Evolutionary conservation across 2,797 vertebrate genomes (phyloP), one percentile per base, ranked within the genome.

Genomic region (Tamandua tetradactyla): DNA sequence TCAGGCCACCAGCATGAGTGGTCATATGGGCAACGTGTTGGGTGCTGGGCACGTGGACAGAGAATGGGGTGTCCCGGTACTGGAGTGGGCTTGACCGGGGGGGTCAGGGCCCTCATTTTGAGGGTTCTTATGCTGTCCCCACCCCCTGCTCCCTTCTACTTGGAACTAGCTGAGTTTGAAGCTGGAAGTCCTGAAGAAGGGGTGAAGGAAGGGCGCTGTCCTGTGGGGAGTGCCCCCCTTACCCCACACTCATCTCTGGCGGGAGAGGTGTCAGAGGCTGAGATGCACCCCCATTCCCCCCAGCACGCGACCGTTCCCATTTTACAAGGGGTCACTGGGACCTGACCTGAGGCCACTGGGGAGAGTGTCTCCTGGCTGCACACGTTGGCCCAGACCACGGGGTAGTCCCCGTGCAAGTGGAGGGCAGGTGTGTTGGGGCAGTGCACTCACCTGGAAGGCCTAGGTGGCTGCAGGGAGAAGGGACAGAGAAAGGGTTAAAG

Each of bases 401-500:
- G 23, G 5, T 0, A 9, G 32, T 7, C 42, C 1, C 44, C 0
- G 11, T 32, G 44, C 22, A 23, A 23, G 44, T 27, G 66, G 18
- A 6, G 1, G 61, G 25, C n/a, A 2, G 66, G 85, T 90, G 87
- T 91, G 92, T n/a, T n/a, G 93, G 72, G 80, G 94, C 95, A 90
- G 97, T 17, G 37, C 78, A 83, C 37, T 82, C 5, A 8, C 5
- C 30, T 13, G 74, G 78, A 2, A 2, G 0, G 62, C 5, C 0
- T 0, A 1, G 35, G 47, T 1, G 0, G 20, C 22, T 0, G 64
- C 12, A 61, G 59, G 91, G 91, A 82, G 94, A 59, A 32, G 9
- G 92, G 91, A 91, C 23, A 52, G 72, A 61, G 62, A 83, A 93
- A 27, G 96, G 81, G 97, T 97, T 97, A 97, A 91, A 57, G 87